Base-by-base conservation (phyloP, 2,113 vertebrate species). In the Murina feae region DNA sequence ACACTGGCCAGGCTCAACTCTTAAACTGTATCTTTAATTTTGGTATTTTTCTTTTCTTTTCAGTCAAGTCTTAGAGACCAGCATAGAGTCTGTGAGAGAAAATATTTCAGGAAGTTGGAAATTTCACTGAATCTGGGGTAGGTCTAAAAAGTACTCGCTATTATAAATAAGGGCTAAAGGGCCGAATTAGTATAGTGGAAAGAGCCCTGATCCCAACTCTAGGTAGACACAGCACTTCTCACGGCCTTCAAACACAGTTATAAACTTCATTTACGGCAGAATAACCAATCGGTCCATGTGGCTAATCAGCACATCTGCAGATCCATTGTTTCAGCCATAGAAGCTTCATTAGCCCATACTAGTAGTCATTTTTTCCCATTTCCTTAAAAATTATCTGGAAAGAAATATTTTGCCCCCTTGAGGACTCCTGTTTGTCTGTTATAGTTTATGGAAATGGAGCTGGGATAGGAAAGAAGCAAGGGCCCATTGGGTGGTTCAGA, bases 361-460 rank as follows among this genome's bases (percentile, higher is more conserved):
- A 60, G 10, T 60, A 60, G 1, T 2, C 35, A 4, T 63, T 44
- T 42, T 10, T 6, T 2, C 3, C 18, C 11, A 28, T 44, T 44
- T 69, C 1, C 60, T 93, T 96, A 49, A 91, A 94, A 63, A 90
- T 55, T 68, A 89, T 75, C 63, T 89, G 71, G 74, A 76, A 51
- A 76, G 69, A 88, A 96, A 63, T 42, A 3, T 42, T 47, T 65
- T 65, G 47, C 90, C 28, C 88, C 97, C 84, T 93, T 44, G 2
- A 75, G 80, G 81, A 58, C 37, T 37, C 12, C 90, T 85, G 86
- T 94, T 91, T 20, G 65, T 68, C 60, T 89, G n/a, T 32, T 81
- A 23, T 5, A 35, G 47, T 71, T 93, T 79, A 95, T 84, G 90
- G 55, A 95, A 93, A 93, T 76, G 86, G 75, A 93, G 53, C 89